These are phyloP conservation scores for Hipparchia sbordonii DNA, from an alignment of 2,888 invertebrate species.

Conservation along the genomic window DNA sequence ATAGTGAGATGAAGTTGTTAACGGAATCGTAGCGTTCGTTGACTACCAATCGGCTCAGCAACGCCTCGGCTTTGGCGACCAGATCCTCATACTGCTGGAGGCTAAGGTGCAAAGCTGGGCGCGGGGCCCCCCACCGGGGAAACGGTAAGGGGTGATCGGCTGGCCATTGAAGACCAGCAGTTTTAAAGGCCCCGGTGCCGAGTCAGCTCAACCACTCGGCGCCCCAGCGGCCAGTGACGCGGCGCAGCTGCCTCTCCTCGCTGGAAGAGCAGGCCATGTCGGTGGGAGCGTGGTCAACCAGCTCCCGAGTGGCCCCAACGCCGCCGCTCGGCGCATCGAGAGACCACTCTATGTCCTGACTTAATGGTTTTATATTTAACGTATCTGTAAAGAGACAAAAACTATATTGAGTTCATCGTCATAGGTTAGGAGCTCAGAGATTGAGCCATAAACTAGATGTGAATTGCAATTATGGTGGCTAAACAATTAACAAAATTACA, in stretches of 20 bases:
- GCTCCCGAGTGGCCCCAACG: slow-evolving; percentile 72
- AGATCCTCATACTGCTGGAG: slow-evolving; percentile 91
- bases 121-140: slow-evolving; percentile 75
- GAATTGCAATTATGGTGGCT: too few relatives aligned
- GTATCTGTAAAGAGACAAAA: slow-evolving; percentile 62
- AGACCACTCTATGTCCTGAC: slow-evolving; percentile 77
- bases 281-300: slow-evolving; percentile 57
- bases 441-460: too few relatives aligned
- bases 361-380: slow-evolving; percentile 83
- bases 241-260: slow-evolving; percentile 76
- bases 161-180: slow-evolving; percentile 70
- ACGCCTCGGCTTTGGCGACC: slow-evolving; percentile 91
- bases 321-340: slow-evolving; percentile 65
- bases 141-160: slow-evolving; percentile 76
- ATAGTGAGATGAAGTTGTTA: slow-evolving; percentile 90
- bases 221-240: slow-evolving; percentile 93
- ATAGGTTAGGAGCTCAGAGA: neutral
- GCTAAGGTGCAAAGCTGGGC: slow-evolving; percentile 87
- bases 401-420: neutral
- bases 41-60: slow-evolving; percentile 91
- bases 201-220: slow-evolving; percentile 99
- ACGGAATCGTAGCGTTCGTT: slow-evolving; percentile 95
- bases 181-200: slow-evolving; percentile 80
- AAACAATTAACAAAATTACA: too few relatives aligned
- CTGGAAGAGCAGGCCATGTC: slow-evolving; percentile 66